phyloP scores from a whole-genome alignment of 2,113 vertebrate genomes.

The Pseudois nayaur region DNA sequence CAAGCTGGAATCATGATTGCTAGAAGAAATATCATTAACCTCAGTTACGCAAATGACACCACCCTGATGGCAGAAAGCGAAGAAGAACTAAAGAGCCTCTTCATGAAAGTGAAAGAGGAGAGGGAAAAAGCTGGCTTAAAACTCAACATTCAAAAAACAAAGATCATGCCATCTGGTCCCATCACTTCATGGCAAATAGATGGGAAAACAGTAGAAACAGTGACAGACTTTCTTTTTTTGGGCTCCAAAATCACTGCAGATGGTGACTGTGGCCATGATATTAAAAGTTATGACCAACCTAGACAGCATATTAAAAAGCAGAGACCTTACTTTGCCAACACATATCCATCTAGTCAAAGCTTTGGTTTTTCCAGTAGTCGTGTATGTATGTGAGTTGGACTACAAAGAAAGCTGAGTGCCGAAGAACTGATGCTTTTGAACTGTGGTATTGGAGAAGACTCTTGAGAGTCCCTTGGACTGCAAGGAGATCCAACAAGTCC shows the following conservation, averaged over 20 bases:
- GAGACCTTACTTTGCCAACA: background rate
- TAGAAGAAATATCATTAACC: background rate
- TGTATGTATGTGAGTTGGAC: background rate
- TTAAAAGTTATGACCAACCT: background rate
- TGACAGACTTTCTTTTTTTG: background rate
- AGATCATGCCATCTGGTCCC: background rate
- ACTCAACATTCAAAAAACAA: background rate
- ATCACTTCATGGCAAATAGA: background rate
- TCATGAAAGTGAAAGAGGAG: background rate
- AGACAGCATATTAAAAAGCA: background rate
- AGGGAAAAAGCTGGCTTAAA: background rate
- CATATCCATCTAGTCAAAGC: background rate
- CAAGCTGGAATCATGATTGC: background rate
- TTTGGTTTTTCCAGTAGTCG: background rate
- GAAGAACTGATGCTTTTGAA: background rate
- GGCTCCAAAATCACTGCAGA: background rate
- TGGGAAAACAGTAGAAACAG: background rate
- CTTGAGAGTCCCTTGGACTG: too few species aligned
- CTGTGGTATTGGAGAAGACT: background rate
- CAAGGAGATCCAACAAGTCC: too few species aligned
- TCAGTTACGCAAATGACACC: background rate
- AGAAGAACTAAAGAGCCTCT: background rate
- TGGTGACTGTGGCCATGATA: background rate
- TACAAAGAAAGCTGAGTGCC: background rate
- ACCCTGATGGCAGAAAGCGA: background rate